Base-by-base conservation (phyloP, 2,888 invertebrate species). In the Rotaria macrura region DNA sequence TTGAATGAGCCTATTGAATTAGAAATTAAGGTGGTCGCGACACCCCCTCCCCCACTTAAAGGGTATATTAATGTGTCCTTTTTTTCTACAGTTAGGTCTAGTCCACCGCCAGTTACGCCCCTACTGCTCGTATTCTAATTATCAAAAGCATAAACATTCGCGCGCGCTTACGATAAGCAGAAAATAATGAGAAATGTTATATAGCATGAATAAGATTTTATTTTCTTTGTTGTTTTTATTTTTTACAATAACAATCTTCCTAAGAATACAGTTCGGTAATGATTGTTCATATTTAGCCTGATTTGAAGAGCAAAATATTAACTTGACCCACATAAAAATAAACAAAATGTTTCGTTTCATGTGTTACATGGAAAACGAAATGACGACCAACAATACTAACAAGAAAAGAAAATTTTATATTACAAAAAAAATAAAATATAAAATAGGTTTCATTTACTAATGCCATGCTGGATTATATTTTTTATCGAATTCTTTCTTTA, bases 381-480 rank as follows among this genome's bases (percentile, higher is more conserved):
- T 98, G 98, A 90, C 97, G 94, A 87, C 98, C 98, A 88, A 98
- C 97, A 91, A 98, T 97, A 93, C 97, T 65, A 5, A 25, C 17
- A 65, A 20, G 38, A 17, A 29, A 65, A 65, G 7, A 65, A 65
- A 5, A 34, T n/a, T n/a, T n/a, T n/a, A n/a, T n/a, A n/a, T n/a
- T n/a, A n/a, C n/a, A n/a, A 12, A 6, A 6, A 20, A 1, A 2
- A 9, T 10, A 34, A 14, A 25, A 34, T n/a, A 3, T 4, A 12
- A 29, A 17, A 65, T 17, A 20, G n/a, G 1, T 34, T 17, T 14
- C 12, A 20, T 14, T 34, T 34, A 65, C 65, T 34, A 87, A 86
- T 97, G 97, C 97, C 97, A 97, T 91, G 98, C 98, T 86, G 97
- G 97, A 92, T 97, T 97, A 93, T 96, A 98, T 92, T 98, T 98